A percentile compares a stretch with the other conserved stretches of the same genome.
Conservation (phyloP, 2,113 vertebrate species). For the Hemiprocne comata region DNA sequence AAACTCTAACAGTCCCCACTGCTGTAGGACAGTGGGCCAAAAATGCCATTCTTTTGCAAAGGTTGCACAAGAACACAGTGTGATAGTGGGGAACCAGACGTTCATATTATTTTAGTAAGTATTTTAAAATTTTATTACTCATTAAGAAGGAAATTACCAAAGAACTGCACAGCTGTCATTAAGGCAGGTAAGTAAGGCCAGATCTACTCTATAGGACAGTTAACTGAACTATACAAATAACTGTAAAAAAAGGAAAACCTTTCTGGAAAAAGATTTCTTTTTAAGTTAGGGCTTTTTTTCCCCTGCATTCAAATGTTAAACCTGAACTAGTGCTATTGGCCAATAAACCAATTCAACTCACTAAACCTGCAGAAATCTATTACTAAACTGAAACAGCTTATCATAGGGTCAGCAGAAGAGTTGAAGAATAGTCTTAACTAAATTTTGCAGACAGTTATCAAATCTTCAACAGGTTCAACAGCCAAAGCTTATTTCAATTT, state of each 20-base stretch:
- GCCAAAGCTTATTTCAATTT: neutral
- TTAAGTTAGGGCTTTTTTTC: neutral
- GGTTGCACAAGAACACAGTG: accelerated
- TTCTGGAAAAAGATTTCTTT: neutral
- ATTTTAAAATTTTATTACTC: neutral
- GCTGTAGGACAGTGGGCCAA: neutral
- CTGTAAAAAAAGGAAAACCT: neutral
- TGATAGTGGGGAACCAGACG: neutral
- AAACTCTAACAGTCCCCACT: neutral
- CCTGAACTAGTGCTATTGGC: neutral
- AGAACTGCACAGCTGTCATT: neutral
- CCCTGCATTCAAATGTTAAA: neutral
- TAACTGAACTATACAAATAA: neutral
- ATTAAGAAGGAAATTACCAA: neutral
- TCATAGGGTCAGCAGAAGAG: neutral
- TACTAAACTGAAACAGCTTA: neutral
- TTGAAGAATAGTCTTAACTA: neutral
- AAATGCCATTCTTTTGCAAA: neutral
- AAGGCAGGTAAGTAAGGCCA: neutral
- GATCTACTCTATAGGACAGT: neutral
- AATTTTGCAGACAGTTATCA: neutral
- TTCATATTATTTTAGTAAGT: neutral
- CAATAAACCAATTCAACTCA: neutral
- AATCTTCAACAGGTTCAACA: neutral
- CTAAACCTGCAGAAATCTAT: neutral